Conservation (phyloP, 2,888 invertebrate genomes). For the Apoderus coryli region DNA sequence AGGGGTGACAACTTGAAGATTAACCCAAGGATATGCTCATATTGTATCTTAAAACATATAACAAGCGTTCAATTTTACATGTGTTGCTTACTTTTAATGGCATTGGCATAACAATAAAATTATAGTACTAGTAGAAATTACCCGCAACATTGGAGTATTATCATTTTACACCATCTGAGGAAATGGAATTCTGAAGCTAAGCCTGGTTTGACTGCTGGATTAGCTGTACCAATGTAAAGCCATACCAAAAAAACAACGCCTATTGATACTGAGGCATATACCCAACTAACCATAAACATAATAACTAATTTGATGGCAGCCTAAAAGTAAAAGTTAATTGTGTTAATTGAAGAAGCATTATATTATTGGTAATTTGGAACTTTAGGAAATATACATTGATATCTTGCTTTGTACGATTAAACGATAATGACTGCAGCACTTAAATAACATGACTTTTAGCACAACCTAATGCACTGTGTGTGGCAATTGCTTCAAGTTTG, state of each 20-base stretch:
- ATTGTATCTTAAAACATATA: no score
- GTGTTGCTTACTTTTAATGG: no score
- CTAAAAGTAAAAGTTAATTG: constrained; percentile 34
- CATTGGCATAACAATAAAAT: constrained; percentile 7
- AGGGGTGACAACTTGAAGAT: no score
- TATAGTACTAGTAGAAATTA: constrained; percentile 29
- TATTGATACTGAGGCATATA: constrained; percentile 75
- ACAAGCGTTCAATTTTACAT: no score
- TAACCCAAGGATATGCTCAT: no score
- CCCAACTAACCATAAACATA: constrained; percentile 90
- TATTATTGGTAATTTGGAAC: no score
- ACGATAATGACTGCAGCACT: no score
- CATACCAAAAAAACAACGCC: constrained; percentile 71
- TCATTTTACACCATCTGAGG: constrained; percentile 61
- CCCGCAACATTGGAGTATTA: constrained; percentile 63
- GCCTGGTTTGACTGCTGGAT: constrained; percentile 91
- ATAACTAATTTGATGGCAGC: constrained; percentile 74
- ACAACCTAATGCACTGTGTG: no score
- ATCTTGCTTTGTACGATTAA: no score
- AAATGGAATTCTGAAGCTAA: constrained; percentile 70
- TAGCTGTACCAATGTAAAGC: constrained; percentile 89
- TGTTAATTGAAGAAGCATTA: constrained; percentile 1
- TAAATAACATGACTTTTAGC: no score
- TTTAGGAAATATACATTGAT: no score
- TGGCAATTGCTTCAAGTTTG: no score